Evolutionary conservation across 2,113 vertebrate genomes (phyloP).

Genomic region (Accipiter virgatus): DNA sequence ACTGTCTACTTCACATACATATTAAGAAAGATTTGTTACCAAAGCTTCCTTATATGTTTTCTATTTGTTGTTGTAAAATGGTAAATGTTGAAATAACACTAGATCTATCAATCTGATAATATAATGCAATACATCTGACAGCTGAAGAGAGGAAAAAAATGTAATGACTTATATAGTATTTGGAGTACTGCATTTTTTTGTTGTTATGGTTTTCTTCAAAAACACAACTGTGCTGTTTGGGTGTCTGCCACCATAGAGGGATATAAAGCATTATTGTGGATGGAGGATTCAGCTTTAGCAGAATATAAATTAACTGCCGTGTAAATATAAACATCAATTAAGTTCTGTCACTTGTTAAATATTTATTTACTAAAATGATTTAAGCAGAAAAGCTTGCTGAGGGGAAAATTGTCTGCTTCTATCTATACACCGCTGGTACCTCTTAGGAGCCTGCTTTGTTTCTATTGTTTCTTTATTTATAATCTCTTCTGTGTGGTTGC

Average conservation of each 20-base stretch:
- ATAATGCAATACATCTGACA: conserved; percentile 74
- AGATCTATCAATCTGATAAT: conserved; percentile 77
- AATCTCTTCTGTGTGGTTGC: conserved; percentile 17
- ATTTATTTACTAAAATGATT: conserved; percentile 75
- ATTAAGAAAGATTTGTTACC: conserved; percentile 90
- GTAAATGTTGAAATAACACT: conserved; percentile 78
- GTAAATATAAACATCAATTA: conserved; percentile 76
- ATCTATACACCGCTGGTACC: background rate
- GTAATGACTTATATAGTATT: conserved; percentile 72
- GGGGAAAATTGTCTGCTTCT: conserved; percentile 56
- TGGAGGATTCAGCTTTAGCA: conserved; percentile 66
- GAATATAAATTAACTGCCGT: conserved; percentile 75
- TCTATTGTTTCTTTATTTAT: conserved; percentile 43
- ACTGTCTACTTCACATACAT: conserved; percentile 83
- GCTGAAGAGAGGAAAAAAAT: conserved; percentile 64
- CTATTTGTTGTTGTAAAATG: conserved; percentile 76
- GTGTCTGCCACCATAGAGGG: conserved; percentile 67
- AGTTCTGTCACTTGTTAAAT: conserved; percentile 74
- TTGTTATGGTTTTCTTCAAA: conserved; percentile 67
- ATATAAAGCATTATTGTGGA: conserved; percentile 73
- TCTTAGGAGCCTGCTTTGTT: conserved; percentile 26
- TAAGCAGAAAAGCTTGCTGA: conserved; percentile 67
- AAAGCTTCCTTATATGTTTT: conserved; percentile 75
- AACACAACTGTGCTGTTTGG: conserved; percentile 74
- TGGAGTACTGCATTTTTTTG: conserved; percentile 66